phyloP scores from a whole-genome alignment of 2,113 vertebrate species.

The Tychaedon coryphoeus region DNA sequence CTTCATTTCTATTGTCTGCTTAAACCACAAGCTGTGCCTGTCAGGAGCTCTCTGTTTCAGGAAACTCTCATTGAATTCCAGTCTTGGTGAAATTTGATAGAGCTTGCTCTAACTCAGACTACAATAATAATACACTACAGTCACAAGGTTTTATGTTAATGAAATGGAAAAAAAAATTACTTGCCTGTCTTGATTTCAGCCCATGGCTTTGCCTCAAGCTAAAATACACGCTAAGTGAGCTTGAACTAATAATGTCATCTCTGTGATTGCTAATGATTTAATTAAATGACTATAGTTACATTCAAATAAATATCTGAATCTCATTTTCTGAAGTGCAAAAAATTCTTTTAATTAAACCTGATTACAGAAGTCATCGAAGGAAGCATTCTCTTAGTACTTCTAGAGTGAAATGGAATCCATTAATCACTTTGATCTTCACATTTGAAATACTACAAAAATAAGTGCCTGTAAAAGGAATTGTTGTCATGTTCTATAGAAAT shows the following conservation, averaged over 20 bases:
- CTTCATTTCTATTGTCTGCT: not conserved
- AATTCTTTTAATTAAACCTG: constrained; percentile 61
- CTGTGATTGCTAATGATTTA: constrained; percentile 59
- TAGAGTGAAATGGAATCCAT: constrained; percentile 49
- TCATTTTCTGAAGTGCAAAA: constrained; percentile 45
- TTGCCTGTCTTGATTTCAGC: constrained; percentile 2
- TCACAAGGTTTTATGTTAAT: constrained; percentile 5
- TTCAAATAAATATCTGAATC: constrained; percentile 66
- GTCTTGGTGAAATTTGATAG: not conserved
- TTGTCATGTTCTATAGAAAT: constrained; percentile 24
- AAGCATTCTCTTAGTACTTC: constrained; percentile 26
- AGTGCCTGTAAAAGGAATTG: constrained; percentile 8
- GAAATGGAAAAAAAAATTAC: not conserved
- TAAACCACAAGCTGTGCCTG: not conserved
- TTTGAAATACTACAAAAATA: constrained; percentile 41
- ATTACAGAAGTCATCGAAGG: constrained; percentile 42
- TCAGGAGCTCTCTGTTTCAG: not conserved
- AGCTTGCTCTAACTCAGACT: not conserved
- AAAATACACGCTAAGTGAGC: not conserved
- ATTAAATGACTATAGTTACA: constrained; percentile 49
- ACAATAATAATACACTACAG: not conserved
- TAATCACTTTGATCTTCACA: constrained; percentile 41
- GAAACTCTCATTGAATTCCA: not conserved
- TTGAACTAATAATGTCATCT: constrained; percentile 50
- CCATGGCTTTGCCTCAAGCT: constrained; percentile 33